Base-by-base conservation (phyloP, 2,888 invertebrate genomes). In the Scrobipalpa atriplicella region DNA sequence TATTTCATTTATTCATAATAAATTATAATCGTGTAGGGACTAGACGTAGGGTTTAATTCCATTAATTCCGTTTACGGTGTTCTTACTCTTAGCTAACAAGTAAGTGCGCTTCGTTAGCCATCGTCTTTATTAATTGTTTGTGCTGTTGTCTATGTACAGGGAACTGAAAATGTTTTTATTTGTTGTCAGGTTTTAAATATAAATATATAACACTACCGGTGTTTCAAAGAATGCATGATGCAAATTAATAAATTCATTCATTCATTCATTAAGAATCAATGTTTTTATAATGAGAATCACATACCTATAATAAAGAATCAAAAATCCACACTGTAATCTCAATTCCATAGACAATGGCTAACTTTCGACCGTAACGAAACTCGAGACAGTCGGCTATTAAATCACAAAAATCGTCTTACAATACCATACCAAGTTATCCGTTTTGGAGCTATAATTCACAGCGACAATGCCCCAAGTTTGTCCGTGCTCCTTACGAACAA, bases 1-100 rank as follows among this genome's bases (percentile, higher is more conserved):
- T 92, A 92, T 92, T 92, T 90, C 92, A 92, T 92, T 92, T 92
- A 92, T 92, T 92, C 92, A 90, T 92, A 90, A 92, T 92, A 92
- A 92, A 92, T 91, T 91, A 91, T 92, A 92, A 92, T 92, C 90
- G 85, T 81, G 81, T 83, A 83, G 77, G 29, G 74, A 75, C 74
- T 64, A 79, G 83, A 83, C 78, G 78, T 76, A 79, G 74, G 76
- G 77, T 77, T 83, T 84, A 84, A 87, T 84, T 82, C 81, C 73
- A 78, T 86, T 86, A 69, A 64, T 54, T 62, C 19, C 19, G 62
- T 62, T 62, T 19, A 43, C 62, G 62, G 41, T 19, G 11, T 38
- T 21, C 54, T 56, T 13, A 21, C 3, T 65, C 62, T 66, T 52
- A 63, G 52, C 58, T 70, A 71, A 56, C 66, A 60, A 52, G 60